Conservation (phyloP, 2,888 invertebrate species). For the Nasonia oneida region DNA sequence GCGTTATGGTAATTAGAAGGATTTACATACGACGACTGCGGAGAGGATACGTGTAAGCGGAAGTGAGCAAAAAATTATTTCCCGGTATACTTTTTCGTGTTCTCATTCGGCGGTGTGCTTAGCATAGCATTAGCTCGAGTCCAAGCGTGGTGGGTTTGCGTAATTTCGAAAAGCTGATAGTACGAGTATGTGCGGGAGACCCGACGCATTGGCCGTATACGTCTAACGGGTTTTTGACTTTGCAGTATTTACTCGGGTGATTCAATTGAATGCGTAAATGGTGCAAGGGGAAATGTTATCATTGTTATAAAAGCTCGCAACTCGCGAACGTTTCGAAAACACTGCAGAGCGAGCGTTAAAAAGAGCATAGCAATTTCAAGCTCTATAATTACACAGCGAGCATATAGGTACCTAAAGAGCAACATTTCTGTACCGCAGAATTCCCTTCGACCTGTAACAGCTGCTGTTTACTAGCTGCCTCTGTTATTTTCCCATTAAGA, state of each 20-base stretch:
- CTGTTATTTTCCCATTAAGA: not conserved
- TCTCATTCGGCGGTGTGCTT: not conserved
- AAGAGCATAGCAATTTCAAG: not conserved
- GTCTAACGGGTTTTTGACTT: too few species aligned
- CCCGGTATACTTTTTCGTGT: not conserved
- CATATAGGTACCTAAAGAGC: not conserved
- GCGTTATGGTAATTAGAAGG: conserved; percentile 20
- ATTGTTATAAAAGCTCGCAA: too few species aligned
- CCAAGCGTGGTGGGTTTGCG: not conserved
- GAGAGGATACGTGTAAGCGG: not conserved
- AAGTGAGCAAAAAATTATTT: not conserved
- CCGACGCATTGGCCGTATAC: not conserved
- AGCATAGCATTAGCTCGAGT: not conserved
- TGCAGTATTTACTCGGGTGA: not conserved
- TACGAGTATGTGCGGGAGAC: not conserved
- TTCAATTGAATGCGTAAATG: not conserved
- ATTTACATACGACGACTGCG: conserved; percentile 4
- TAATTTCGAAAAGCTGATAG: conserved; percentile 25
- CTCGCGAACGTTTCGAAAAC: not conserved
- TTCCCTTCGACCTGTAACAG: not conserved
- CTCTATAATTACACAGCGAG: not conserved
- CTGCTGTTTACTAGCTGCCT: conserved; percentile 23
- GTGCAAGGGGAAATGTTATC: not conserved
- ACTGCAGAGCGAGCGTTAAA: not conserved
- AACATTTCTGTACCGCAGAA: not conserved